Evolutionary conservation across 2,888 invertebrate genomes (phyloP).

Genomic region (Syritta pipiens): DNA sequence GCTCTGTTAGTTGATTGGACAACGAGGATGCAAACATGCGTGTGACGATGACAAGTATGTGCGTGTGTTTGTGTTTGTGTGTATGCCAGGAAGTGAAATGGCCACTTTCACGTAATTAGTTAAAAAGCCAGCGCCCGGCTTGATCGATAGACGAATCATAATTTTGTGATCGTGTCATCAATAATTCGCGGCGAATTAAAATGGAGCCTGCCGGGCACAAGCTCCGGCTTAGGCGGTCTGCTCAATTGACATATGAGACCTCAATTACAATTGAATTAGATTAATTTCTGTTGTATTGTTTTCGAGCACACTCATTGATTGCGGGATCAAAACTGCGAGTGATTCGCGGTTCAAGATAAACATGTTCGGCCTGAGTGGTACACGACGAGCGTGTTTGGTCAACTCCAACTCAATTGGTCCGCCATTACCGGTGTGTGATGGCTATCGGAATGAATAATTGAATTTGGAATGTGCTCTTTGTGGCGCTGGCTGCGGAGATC

Average conservation of each 20-base stretch:
- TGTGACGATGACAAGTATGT: background rate
- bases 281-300: constrained; percentile 49
- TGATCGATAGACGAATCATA: constrained; percentile 62
- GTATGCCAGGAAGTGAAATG: constrained; percentile 50
- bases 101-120: constrained; percentile 53
- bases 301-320: constrained; percentile 29
- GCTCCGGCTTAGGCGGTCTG: background rate
- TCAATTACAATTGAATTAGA: constrained; percentile 52
- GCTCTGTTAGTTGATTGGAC: constrained; percentile 55
- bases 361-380: constrained; percentile 26
- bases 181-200: constrained; percentile 56
- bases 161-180: constrained; percentile 62
- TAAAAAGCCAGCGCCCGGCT: constrained; percentile 30
- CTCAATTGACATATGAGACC: constrained; percentile 33
- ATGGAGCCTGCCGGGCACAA: constrained; percentile 14
- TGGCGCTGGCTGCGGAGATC: constrained; percentile 11
- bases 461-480: constrained; percentile 47
- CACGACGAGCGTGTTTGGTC: constrained; percentile 39
- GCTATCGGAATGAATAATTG: constrained; percentile 61
- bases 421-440: constrained; percentile 36
- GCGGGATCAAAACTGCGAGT: constrained; percentile 43
- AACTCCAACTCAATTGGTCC: constrained; percentile 50
- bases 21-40: constrained; percentile 47
- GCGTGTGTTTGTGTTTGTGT: constrained; percentile 16
- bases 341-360: constrained; percentile 40